Base-by-base conservation (phyloP, 2,888 invertebrate species). In the Chalcis sispes region DNA sequence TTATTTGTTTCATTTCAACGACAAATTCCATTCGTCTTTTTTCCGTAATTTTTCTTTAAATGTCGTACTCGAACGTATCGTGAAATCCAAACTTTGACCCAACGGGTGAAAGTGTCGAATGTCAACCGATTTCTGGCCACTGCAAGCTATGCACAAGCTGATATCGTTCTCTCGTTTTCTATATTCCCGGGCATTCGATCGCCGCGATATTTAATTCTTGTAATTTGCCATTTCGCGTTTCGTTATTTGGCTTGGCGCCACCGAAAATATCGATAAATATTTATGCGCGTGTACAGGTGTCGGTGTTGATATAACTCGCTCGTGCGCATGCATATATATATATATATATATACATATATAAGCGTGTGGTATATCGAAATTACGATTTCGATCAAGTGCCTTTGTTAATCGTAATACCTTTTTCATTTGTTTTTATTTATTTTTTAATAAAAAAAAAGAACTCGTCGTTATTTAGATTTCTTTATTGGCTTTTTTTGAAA, bases 191-290 rank as follows among this genome's bases (percentile, higher is more conserved):
- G n/a, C n/a, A n/a, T n/a, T n/a, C n/a, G n/a, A 36, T 36, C 36
- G 36, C 15, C 15, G 2, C 25, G n/a, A 27, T 25, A 61, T 61
- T 46, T 61, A 27, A 61, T 46, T 42, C 25, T 42, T 42, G 23
- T 42, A 42, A 61, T 61, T 61, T 42, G 42, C 42, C 36, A 18
- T 59, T 36, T 20, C 40, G 23, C 23, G 20, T 59, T 10, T 40
- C 23, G n/a, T n/a, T n/a, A 8, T 5, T 23, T 20, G 40, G 10
- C 4, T 50, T 7, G 18, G 13, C 25, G 15, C 23, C 13, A 18
- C 20, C 23, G n/a, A n/a, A 40, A 25, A 61, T 42, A 61, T 23
- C n/a, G 25, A 1, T 20, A 20, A 59, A 18, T 36, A 18, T 1
- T 1, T n/a, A 15, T 2, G 18, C 15, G 25, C 59, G 3, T 25